Evolutionary conservation across 2,797 vertebrate species (phyloP).

Genomic region (Pteropus rufus): DNA sequence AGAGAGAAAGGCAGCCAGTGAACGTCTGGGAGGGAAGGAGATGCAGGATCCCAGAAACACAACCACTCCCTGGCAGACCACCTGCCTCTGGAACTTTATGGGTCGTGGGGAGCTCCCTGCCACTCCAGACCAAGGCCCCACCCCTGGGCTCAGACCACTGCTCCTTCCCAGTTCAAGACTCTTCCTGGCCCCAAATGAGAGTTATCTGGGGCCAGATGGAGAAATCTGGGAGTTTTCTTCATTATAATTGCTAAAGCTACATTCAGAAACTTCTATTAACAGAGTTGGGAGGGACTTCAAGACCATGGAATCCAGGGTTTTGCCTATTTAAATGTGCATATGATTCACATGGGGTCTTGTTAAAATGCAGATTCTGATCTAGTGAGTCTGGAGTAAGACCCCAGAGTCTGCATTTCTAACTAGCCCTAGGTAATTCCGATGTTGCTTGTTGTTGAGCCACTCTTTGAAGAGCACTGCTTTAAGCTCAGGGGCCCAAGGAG

Average conservation of each 20-base stretch:
- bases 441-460: neutral
- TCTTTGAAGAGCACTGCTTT: neutral
- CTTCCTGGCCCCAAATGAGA: neutral
- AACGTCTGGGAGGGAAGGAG: neutral
- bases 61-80: neutral
- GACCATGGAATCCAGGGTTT: neutral
- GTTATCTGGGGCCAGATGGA: neutral
- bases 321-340: neutral
- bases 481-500: neutral
- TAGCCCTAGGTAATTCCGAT: accelerated
- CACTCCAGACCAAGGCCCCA: neutral
- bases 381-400: neutral
- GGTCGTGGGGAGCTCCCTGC: too few species aligned
- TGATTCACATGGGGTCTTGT: neutral
- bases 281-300: neutral
- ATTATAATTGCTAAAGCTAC: neutral
- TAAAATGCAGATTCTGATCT: neutral
- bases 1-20: neutral
- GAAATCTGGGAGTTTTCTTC: neutral
- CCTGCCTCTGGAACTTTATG: neutral
- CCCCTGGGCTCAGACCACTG: neutral
- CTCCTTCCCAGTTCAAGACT: neutral
- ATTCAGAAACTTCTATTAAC: neutral
- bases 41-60: neutral
- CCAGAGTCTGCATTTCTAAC: neutral